Base-by-base conservation (phyloP, 2,888 invertebrate species). In the Philereme vetulata region DNA sequence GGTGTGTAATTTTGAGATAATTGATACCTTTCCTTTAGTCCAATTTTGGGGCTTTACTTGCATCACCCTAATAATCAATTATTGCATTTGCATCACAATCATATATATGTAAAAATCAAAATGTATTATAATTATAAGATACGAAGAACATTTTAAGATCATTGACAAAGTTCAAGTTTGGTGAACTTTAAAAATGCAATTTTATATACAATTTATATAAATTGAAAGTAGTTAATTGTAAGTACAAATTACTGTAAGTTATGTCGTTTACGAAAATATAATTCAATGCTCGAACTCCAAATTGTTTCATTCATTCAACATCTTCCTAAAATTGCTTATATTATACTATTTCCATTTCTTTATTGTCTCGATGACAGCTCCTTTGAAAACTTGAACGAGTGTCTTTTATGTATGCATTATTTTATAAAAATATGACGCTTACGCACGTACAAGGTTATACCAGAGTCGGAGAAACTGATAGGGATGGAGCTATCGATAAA, bases 241-340 rank as follows among this genome's bases (percentile, higher is more conserved):
- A 50, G 38, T 50, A 38, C 8, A 40, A 56, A 57, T 49, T 5
- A 35, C 5, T 5, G 48, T 48, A 40, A 21, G 49, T 10, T 46
- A 50, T 42, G 35, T 57, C 49, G 67, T 68, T 68, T 64, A 66
- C 69, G 74, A 68, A 69, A 82, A 82, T 84, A 84, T 77, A 86
- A 78, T 79, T 84, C 81, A 81, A 81, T 84, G 86, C 86, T 88
- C 88, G 76, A 78, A 70, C 68, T 21, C 2, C 52, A 35, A 51
- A 11, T 60, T 45, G 46, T 66, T 69, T 73, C 62, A 62, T 74
- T 73, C 51, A 6, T 42, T 50, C 52, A 44, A 42, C 21, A 21
- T 2, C 2, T 21, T 21, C 21, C 21, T 21, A 21, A 21, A 21
- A 21, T 21, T 21, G 21, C 21, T 21, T 21, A 21, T 21, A 21